Conservation (phyloP, 2,888 invertebrate species). For the Apantesis nais region DNA sequence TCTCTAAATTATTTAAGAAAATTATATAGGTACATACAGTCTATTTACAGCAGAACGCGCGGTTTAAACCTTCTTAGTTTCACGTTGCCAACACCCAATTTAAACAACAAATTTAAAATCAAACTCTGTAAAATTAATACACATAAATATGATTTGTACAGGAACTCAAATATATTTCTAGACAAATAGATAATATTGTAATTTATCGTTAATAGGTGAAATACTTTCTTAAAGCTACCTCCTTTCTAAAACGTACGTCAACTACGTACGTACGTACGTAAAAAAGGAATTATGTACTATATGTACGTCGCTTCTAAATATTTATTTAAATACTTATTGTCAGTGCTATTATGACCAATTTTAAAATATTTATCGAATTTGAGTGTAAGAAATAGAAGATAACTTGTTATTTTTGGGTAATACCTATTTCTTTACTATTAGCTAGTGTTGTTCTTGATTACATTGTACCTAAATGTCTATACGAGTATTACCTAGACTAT, state of each 20-base stretch:
- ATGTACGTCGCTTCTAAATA: neutral
- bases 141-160: neutral
- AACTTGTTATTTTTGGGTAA: neutral
- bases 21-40: neutral
- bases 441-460: neutral
- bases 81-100: neutral
- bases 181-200: neutral
- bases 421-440: neutral
- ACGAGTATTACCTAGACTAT: neutral
- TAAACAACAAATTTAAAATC: neutral
- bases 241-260: neutral
- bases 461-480: neutral
- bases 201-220: neutral
- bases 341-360: constrained; percentile 11
- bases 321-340: neutral
- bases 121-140: neutral
- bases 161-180: neutral
- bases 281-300: neutral
- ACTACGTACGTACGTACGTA: neutral
- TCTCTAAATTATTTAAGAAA: too few species aligned
- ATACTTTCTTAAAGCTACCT: too few species aligned
- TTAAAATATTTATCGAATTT: constrained; percentile 1
- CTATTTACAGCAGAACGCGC: too few species aligned
- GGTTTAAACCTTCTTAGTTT: neutral
- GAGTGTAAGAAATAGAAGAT: neutral